These are phyloP conservation scores for Ranitomeya imitator DNA, from an alignment of 2,113 vertebrate genomes.

Conservation along the genomic window DNA sequence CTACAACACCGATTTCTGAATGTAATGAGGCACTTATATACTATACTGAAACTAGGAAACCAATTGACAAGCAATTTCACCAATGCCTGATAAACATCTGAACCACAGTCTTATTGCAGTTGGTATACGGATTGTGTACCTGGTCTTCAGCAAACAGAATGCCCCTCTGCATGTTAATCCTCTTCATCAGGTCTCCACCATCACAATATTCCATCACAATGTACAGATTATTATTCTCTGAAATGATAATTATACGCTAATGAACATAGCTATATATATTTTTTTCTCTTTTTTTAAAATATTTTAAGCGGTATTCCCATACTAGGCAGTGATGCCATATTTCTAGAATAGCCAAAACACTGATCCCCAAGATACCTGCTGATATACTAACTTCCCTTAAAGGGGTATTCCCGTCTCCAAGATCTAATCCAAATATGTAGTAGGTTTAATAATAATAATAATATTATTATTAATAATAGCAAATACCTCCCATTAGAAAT, in stretches of 20 bases:
- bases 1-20: background rate
- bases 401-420: no score
- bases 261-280: background rate
- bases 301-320: no score
- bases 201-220: slow-evolving; percentile 96
- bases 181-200: slow-evolving; percentile 89
- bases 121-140: slow-evolving; percentile 67
- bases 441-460: no score
- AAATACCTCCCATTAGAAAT: no score
- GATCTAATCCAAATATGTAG: no score
- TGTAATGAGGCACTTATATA: background rate
- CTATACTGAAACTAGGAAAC: background rate
- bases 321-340: no score
- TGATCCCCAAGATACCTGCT: no score
- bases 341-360: no score
- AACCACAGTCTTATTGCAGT: background rate
- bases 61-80: background rate
- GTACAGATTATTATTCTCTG: slow-evolving; percentile 80
- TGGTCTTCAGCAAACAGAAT: slow-evolving; percentile 83
- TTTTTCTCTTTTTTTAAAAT: no score
- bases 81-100: background rate
- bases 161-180: slow-evolving; percentile 81
- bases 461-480: no score
- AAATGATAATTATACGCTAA: slow-evolving; percentile 58
- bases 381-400: no score